phyloP scores from a whole-genome alignment of 2,797 vertebrate genomes.

The Labroides dimidiatus region DNA sequence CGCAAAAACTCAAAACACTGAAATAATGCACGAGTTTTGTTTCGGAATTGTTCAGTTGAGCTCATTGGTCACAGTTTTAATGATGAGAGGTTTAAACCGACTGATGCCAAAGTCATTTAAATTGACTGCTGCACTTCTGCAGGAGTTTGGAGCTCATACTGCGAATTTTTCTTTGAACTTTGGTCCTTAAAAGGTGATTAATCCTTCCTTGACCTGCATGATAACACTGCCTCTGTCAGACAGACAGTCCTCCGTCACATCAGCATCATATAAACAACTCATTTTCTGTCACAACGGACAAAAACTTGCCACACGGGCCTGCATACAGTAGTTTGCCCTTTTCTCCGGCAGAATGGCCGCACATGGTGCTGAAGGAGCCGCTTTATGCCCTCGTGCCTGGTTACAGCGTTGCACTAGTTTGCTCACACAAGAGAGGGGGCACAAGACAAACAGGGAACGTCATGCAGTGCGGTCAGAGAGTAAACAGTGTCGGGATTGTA shows the following conservation, averaged over 20 bases:
- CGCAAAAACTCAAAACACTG: background rate
- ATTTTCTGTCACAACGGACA: constrained; percentile 51
- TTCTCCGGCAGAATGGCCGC: constrained; percentile 64
- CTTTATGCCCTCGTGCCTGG: constrained; percentile 93
- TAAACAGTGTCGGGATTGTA: constrained; percentile 88
- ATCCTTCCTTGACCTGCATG: background rate
- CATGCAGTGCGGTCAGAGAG: constrained; percentile 84
- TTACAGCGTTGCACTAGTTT: constrained; percentile 87
- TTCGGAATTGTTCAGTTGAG: background rate
- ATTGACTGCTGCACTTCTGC: background rate
- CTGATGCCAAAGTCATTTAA: background rate
- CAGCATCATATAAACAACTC: constrained; percentile 56
- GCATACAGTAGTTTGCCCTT: constrained; percentile 54
- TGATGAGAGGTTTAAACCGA: background rate
- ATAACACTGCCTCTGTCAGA: constrained; percentile 36
- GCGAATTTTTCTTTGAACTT: background rate
- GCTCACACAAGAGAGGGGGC: constrained; percentile 71
- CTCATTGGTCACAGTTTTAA: background rate
- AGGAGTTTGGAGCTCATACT: background rate
- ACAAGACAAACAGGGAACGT: constrained; percentile 81
- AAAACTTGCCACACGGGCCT: constrained; percentile 57
- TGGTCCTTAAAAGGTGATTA: background rate
- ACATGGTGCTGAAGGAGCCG: constrained; percentile 78
- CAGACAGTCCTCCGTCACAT: constrained; percentile 47
- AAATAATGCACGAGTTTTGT: background rate